Percentiles rank a stretch among this genome's conserved stretches.
phyloP scores from a whole-genome alignment of 2,797 vertebrate genomes.

The Brotula barbata region DNA sequence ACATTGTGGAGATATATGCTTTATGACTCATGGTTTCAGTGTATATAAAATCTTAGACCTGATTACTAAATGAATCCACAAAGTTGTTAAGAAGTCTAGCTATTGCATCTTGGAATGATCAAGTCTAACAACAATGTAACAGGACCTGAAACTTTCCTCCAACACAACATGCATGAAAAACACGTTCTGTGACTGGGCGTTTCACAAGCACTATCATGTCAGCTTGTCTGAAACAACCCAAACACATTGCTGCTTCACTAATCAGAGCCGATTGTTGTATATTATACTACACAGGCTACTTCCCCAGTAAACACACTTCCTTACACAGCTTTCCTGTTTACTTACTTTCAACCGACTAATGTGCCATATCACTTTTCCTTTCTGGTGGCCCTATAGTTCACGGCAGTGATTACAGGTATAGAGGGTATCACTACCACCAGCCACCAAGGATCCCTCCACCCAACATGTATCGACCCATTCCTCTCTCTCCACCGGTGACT shows the following conservation, averaged over 20 bases:
- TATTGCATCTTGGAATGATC: not conserved
- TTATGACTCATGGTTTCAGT: not conserved
- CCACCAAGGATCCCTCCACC: constrained; percentile 74
- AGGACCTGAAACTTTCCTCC: constrained; percentile 9
- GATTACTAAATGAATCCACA: no score
- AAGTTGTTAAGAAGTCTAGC: not conserved
- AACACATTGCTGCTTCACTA: constrained; percentile 61
- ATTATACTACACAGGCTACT: constrained; percentile 13
- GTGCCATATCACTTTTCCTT: constrained; percentile 74
- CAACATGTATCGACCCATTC: constrained; percentile 67
- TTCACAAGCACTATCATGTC: constrained; percentile 51
- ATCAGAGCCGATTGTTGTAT: constrained; percentile 43
- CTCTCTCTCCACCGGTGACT: constrained; percentile 67
- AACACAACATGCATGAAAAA: constrained; percentile 49
- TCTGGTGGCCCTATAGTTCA: constrained; percentile 76
- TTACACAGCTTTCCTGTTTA: constrained; percentile 52
- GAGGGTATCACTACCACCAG: constrained; percentile 78
- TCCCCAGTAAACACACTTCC: constrained; percentile 31
- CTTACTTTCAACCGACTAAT: constrained; percentile 67
- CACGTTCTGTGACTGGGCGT: constrained; percentile 29
- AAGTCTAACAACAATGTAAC: constrained; percentile 16
- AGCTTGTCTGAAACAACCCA: constrained; percentile 57
- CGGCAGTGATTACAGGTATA: constrained; percentile 80
- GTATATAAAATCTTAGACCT: no score
- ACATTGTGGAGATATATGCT: no score